Evolutionary conservation across 1,140 invertebrate genomes (phyloP), one percentile per base, ranked within the genome.

Genomic region (Aphidius ervi): DNA sequence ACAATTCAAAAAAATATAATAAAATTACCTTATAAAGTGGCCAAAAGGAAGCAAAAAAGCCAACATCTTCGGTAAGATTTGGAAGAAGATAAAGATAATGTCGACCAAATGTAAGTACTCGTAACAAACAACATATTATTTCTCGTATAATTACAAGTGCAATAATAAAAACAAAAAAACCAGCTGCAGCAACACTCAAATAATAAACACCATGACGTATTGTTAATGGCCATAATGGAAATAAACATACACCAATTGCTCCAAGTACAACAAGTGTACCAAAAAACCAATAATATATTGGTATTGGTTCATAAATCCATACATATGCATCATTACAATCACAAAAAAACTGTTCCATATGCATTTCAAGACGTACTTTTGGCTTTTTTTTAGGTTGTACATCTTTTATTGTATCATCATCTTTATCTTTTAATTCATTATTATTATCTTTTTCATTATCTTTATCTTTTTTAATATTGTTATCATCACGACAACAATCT

Each of bases 281-380:
- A 71, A 96, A 92, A 64, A 98, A 82, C 89, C 96, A 99, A 73
- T 98, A 98, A 81, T 95, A 94, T 61, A 95, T 86, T 8, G 96
- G 95, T 69, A 97, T 95, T 5, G 97, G 97, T 78, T 99, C 97
- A 81, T 98, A 99, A 59, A 99, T 91, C 98, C 98, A 99, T 10
- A 99, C 97, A 81, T 98, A 99, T 4, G 97, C 93, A 81, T 98
- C 95, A 42, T 90, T 84, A 46, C 89, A 91, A 80, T 99, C 97
- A 5, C 94, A 85, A 82, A 98, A 98, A 66, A 88, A 77, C 78
- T 99, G 95, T 64, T 97, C 92, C 69, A 94, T 86, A 80, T 97
- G 94, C 95, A 98, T 98, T 77, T 98, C 94, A 9, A 99, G 76
- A 46, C 95, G 88, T 56, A 91, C 78, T 68, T 80, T 80, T 61